Conservation (phyloP, 2,797 vertebrate species). For the Cynodonichthys magdalenae region DNA sequence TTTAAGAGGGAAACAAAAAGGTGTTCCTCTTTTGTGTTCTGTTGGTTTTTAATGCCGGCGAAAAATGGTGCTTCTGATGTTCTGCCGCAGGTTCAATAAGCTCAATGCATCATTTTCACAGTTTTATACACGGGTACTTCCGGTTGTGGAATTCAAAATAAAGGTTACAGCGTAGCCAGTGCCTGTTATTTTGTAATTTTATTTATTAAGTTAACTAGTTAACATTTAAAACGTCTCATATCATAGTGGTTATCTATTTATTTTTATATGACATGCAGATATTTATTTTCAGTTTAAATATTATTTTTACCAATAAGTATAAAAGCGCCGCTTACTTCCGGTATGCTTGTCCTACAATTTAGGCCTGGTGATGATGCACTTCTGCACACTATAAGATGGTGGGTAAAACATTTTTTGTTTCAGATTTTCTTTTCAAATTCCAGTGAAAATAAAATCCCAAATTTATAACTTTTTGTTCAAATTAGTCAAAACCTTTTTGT, state of each 20-base stretch:
- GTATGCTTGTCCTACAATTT: neutral
- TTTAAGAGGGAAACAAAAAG: no score
- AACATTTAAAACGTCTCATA: no score
- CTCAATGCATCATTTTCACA: constrained; percentile 22
- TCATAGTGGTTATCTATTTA: no score
- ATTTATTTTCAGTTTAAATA: neutral
- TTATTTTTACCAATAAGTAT: neutral
- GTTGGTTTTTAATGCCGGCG: neutral
- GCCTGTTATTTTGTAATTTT: no score
- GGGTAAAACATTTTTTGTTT: neutral
- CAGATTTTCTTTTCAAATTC: no score
- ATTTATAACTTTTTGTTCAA: no score
- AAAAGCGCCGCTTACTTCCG: neutral
- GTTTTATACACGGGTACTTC: neutral
- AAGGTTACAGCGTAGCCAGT: neutral
- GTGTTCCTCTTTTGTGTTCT: constrained; percentile 11
- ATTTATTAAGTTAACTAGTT: no score
- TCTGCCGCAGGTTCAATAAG: constrained; percentile 37
- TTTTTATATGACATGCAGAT: no score
- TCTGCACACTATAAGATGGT: neutral
- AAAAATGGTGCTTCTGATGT: neutral
- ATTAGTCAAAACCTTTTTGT: no score
- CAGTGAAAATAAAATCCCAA: no score
- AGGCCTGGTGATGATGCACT: neutral
- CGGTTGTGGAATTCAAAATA: constrained; percentile 11